Percentiles rank a stretch among this genome's conserved stretches.
Evolutionary conservation across 2,113 vertebrate genomes (phyloP).

Genomic region (Meleagris gallopavo): DNA sequence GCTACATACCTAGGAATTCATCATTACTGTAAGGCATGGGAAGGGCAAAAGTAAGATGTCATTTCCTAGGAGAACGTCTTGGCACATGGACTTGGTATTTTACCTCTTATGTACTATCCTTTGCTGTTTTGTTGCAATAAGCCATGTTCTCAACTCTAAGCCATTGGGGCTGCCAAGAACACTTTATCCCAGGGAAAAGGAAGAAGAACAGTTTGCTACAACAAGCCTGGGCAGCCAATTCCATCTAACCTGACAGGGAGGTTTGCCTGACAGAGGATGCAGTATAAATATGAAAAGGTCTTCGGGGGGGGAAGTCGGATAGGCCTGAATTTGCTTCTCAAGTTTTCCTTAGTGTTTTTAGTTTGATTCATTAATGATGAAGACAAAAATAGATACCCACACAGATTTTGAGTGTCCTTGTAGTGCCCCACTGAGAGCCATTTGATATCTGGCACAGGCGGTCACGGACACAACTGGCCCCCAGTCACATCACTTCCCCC

Average conservation of each 20-base stretch:
- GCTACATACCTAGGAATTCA: conserved; percentile 23
- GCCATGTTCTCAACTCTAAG: not conserved
- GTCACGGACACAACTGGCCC: not conserved
- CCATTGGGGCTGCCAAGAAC: not conserved
- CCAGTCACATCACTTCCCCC: not conserved
- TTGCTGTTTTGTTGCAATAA: not conserved
- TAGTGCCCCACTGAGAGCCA: not conserved
- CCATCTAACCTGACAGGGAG: not conserved
- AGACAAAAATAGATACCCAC: not conserved
- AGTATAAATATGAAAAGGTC: not conserved
- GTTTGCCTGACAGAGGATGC: not conserved
- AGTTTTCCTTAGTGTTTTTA: not conserved
- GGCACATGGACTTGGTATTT: not conserved
- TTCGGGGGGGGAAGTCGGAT: not conserved
- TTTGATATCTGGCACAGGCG: not conserved
- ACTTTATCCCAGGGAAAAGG: not conserved
- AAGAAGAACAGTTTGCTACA: not conserved
- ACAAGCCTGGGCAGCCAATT: not conserved
- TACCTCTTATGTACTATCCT: not conserved
- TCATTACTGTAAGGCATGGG: not conserved
- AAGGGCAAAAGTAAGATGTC: not conserved
- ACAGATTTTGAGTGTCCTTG: not conserved
- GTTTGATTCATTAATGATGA: not conserved
- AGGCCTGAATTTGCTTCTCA: not conserved
- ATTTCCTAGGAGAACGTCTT: not conserved